phyloP scores from a whole-genome alignment of 1,140 invertebrate species.

The Brachionus rubens region DNA sequence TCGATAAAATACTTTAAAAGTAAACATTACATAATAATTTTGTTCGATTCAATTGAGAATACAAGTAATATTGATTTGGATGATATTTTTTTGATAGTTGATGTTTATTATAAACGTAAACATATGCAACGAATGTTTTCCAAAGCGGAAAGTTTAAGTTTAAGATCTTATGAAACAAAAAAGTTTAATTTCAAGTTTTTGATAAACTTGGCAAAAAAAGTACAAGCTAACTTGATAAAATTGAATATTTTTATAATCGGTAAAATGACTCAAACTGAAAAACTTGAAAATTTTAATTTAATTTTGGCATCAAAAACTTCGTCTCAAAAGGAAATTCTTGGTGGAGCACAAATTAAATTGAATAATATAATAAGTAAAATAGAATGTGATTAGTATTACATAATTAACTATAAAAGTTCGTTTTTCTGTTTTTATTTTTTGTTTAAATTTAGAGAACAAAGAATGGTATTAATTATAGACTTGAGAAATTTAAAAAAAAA shows the following conservation, averaged over 20 bases:
- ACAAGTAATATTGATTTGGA: background rate
- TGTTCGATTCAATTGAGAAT: constrained; percentile 13
- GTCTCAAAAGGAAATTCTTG: constrained; percentile 3
- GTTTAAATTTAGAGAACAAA: too few relatives aligned
- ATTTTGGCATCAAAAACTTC: background rate
- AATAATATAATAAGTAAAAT: background rate
- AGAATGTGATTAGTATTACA: too few relatives aligned
- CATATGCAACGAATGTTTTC: constrained; percentile 29
- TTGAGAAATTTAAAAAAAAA: too few relatives aligned
- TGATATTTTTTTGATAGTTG: background rate
- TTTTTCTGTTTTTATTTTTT: too few relatives aligned
- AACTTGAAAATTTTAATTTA: background rate
- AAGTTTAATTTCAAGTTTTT: constrained; percentile 30
- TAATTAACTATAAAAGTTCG: too few relatives aligned
- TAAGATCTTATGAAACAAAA: background rate
- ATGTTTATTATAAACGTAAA: background rate
- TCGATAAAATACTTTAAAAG: constrained; percentile 31
- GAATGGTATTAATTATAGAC: too few relatives aligned
- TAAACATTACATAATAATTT: background rate
- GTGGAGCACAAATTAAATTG: constrained; percentile 18
- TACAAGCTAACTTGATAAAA: background rate
- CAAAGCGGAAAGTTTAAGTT: background rate
- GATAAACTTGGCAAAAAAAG: background rate
- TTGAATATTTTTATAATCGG: constrained; percentile 28
- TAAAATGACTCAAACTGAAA: background rate